Conservation (phyloP, 64 coral and sea anemone species). For the Pocillopora damicornis region DNA sequence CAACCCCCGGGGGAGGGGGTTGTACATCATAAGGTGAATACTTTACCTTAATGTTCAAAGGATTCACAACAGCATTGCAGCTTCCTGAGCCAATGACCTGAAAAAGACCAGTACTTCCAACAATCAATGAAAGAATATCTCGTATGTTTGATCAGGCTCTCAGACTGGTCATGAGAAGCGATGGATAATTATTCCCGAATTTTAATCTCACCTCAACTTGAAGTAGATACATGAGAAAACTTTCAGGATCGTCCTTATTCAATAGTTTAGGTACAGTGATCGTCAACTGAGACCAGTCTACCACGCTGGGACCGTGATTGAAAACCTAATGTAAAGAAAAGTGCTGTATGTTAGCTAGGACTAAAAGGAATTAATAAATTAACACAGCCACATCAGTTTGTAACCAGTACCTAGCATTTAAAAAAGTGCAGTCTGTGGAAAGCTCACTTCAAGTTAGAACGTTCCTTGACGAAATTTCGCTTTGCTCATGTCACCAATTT, state of each 20-base stretch:
- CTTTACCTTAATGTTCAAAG: conserved; percentile 22
- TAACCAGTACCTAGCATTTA: too few relatives aligned
- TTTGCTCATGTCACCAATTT: not conserved
- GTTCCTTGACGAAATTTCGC: too few relatives aligned
- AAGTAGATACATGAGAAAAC: conserved; percentile 36
- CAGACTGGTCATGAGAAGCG: too few relatives aligned
- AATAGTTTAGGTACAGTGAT: conserved; percentile 33
- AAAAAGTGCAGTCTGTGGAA: too few relatives aligned
- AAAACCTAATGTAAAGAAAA: conserved; percentile 5
- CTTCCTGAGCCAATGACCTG: conserved; percentile 23
- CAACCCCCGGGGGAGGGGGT: not conserved
- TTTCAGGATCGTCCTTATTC: conserved; percentile 21
- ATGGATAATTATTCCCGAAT: not conserved
- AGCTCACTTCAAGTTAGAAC: too few relatives aligned
- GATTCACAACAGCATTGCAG: conserved; percentile 13
- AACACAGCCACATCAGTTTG: too few relatives aligned
- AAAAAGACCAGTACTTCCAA: not conserved
- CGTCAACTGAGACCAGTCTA: conserved; percentile 15
- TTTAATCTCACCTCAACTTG: conserved; percentile 44
- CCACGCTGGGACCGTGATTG: conserved; percentile 46
- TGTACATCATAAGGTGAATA: not conserved
- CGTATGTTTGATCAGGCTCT: too few relatives aligned
- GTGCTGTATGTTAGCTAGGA: too few relatives aligned
- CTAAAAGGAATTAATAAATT: too few relatives aligned
- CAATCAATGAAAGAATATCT: not conserved